These are phyloP conservation scores for Drosophila merina DNA, from an alignment of 2,888 invertebrate genomes.

Conservation along the genomic window DNA sequence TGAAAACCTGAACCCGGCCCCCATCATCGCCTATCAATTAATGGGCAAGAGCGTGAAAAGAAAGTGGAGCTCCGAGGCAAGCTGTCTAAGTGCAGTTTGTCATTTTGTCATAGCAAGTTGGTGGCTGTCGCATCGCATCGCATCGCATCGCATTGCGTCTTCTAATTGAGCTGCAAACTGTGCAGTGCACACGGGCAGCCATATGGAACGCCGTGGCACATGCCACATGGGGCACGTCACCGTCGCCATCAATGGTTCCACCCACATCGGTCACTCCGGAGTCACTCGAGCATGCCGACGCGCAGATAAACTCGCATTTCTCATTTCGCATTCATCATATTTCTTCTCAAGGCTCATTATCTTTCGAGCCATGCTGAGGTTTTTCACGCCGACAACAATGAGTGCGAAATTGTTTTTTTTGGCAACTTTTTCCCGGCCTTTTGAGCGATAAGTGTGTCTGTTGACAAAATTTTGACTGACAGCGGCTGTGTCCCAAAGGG, in stretches of 20 bases:
- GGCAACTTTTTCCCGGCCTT: constrained; percentile 1
- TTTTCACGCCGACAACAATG: constrained; percentile 40
- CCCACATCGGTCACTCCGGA: constrained; percentile 48
- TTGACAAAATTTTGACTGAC: constrained; percentile 52
- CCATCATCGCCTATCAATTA: constrained; percentile 57
- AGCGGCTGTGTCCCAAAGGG: constrained; percentile 27
- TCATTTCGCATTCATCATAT: constrained; percentile 35
- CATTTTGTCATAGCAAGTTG: constrained; percentile 53
- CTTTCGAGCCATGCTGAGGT: constrained; percentile 17
- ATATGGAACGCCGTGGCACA: constrained; percentile 40
- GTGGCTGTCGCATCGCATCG: constrained; percentile 21
- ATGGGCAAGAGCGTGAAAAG: constrained; percentile 68
- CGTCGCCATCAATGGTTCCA: constrained; percentile 39
- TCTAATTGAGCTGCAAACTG: constrained; percentile 35
- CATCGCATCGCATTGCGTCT: constrained; percentile 30
- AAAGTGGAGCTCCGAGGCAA: constrained; percentile 47
- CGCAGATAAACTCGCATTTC: constrained; percentile 44
- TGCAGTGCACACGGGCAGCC: constrained; percentile 55
- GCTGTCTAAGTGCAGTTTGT: constrained; percentile 50
- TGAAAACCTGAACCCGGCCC: constrained; percentile 30
- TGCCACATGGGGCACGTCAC: constrained; percentile 46
- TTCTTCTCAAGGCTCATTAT: constrained; percentile 39
- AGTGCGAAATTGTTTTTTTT: constrained; percentile 38
- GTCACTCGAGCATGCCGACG: constrained; percentile 51
- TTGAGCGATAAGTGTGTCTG: constrained; percentile 31